phyloP scores from a whole-genome alignment of 2,888 invertebrate genomes.

The Chaetoderma sp. region DNA sequence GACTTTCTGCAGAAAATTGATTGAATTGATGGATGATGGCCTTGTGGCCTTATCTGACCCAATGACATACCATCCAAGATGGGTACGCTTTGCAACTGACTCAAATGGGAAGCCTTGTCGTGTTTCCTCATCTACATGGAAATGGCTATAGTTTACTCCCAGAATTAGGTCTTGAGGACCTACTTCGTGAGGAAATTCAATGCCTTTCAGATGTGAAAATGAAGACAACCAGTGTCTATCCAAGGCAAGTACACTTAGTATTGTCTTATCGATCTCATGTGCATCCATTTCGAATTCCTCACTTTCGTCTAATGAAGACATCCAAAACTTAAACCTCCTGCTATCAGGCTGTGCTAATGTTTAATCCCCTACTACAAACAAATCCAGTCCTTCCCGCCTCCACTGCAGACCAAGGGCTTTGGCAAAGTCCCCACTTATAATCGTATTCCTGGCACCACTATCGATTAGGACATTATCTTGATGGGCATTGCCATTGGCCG shows the following conservation, averaged over 20 bases:
- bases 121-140: too few relatives aligned
- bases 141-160: too few relatives aligned
- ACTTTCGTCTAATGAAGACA: background rate
- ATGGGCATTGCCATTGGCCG: constrained; percentile 3
- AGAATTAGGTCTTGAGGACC: too few relatives aligned
- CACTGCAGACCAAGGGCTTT: too few relatives aligned
- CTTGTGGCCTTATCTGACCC: constrained; percentile 8
- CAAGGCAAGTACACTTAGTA: too few relatives aligned
- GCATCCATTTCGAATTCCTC: constrained; percentile 20
- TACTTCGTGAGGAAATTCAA: too few relatives aligned
- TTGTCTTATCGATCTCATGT: constrained; percentile 22
- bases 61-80: constrained; percentile 20
- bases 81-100: constrained; percentile 15
- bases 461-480: constrained; percentile 5
- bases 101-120: too few relatives aligned
- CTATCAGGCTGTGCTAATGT: constrained; percentile 2
- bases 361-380: too few relatives aligned
- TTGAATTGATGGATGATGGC: background rate
- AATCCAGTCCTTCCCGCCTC: too few relatives aligned
- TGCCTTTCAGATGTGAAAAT: too few relatives aligned
- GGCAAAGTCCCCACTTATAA: constrained; percentile 7
- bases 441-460: constrained; percentile 11
- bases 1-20: constrained; percentile 14
- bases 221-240: too few relatives aligned
- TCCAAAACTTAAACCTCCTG: constrained; percentile 6